Percentiles rank a stretch among this genome's conserved stretches.
Evolutionary conservation across 2,113 vertebrate species (phyloP).

Genomic region (Labeo catla): DNA sequence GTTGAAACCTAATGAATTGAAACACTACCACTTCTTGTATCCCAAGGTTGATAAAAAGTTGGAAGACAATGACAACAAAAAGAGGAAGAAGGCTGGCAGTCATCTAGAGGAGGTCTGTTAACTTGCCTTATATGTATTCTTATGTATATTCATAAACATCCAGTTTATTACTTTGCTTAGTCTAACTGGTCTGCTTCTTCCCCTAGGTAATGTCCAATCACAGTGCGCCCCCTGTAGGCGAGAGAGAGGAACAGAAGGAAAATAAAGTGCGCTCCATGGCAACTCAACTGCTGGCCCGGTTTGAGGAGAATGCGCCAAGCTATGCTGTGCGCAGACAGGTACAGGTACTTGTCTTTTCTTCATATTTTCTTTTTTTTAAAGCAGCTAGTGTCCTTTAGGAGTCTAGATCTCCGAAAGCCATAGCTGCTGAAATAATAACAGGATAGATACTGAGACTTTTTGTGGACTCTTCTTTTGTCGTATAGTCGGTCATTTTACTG

Average conservation of each 20-base stretch:
- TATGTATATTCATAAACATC: not conserved
- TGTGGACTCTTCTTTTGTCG: not conserved
- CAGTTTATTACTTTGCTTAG: not conserved
- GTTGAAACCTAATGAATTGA: not conserved
- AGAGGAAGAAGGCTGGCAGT: slow-evolving; percentile 79
- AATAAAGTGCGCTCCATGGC: slow-evolving; percentile 96
- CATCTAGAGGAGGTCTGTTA: slow-evolving; percentile 84
- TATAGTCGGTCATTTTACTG: not conserved
- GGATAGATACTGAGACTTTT: not conserved
- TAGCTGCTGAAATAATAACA: not conserved
- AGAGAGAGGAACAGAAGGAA: slow-evolving; percentile 77
- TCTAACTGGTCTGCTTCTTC: slow-evolving; percentile 25
- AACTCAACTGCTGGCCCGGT: slow-evolving; percentile 91
- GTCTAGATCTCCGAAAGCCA: not conserved
- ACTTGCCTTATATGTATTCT: not conserved
- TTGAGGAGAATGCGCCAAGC: slow-evolving; percentile 86
- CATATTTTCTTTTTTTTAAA: not conserved
- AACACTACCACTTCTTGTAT: not conserved
- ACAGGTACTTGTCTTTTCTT: not conserved
- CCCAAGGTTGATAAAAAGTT: slow-evolving; percentile 81
- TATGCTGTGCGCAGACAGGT: slow-evolving; percentile 79
- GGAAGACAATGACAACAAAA: slow-evolving; percentile 87
- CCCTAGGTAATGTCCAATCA: slow-evolving; percentile 77
- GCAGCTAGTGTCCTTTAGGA: not conserved
- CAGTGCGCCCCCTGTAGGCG: slow-evolving; percentile 72